Evolutionary conservation across 2,797 vertebrate species (phyloP), one percentile per base, ranked within the genome.

Genomic region (Falco peregrinus): DNA sequence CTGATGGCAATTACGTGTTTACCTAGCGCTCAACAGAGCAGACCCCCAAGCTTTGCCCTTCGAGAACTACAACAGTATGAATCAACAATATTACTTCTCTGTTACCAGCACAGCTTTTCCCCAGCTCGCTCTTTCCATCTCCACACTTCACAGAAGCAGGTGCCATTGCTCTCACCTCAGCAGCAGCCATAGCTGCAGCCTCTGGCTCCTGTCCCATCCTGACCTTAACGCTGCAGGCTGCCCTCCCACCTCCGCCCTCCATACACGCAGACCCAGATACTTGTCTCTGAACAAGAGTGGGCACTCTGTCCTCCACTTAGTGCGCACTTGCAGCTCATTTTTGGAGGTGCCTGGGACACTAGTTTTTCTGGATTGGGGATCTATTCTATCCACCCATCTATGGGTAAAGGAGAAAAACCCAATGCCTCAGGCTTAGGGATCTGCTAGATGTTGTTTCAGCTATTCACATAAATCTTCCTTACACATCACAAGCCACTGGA

Each of bases 161-260:
- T 31, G 37, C 45, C 43, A 9, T 74, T 50, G 10, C 28, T 65
- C 7, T 39, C n/a, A 12, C 61, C 64, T 29, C 51, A 74, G 47
- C 31, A 74, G 39, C 48, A 80, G 28, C 70, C 70, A 17, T n/a
- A 59, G 35, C 35, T 65, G 69, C 41, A 47, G 16, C 53, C 13
- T 57, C 63, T 59, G 59, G 10, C 24, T 90, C 57, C 50, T 1
- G 5, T 59, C 31, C 24, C 8, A 1, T 11, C 63, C 37, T 8
- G 4, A 5, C 6, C 22, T 11, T 61, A 33, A 4, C 0, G 2
- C 50, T 6, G 0, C 29, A 60, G 71, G 47, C 16, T 75, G 37
- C n/a, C 54, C 8, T 43, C 76, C 47, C 76, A 63, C 3, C 8
- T 31, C 45, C 22, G 43, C 50, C 43, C 16, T 79, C n/a, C 68